These are phyloP conservation scores for Pagetopsis macropterus DNA, from an alignment of 2,797 vertebrate species.

Conservation along the genomic window DNA sequence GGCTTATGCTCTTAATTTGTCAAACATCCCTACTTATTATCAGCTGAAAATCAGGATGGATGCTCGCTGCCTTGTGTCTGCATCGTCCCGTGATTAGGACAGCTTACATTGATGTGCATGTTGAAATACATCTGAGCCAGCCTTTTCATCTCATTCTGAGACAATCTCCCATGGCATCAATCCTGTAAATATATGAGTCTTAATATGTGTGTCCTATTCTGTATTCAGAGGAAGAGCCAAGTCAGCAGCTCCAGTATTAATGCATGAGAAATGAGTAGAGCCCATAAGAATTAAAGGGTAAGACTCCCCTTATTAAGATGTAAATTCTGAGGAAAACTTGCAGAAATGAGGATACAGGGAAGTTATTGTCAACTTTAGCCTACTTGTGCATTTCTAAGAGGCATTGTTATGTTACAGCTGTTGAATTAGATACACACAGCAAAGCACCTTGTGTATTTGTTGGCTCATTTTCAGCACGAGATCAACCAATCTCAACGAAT, in stretches of 20 bases:
- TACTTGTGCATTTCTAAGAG: constrained; percentile 80
- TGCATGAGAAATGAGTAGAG: constrained; percentile 86
- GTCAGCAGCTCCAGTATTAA: constrained; percentile 86
- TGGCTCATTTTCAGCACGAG: constrained; percentile 61
- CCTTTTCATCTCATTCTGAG: constrained; percentile 77
- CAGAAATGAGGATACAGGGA: constrained; percentile 80
- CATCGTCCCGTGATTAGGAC: constrained; percentile 64
- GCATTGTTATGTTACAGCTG: constrained; percentile 70
- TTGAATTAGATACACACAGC: constrained; percentile 69
- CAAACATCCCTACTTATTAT: constrained; percentile 68
- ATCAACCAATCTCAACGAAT: constrained; percentile 65
- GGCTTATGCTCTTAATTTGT: constrained; percentile 68
- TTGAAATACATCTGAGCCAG: constrained; percentile 74
- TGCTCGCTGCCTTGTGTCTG: constrained; percentile 51
- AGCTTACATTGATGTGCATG: constrained; percentile 69
- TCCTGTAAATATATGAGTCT: constrained; percentile 85
- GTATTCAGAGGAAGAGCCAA: constrained; percentile 83
- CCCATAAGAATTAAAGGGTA: constrained; percentile 85
- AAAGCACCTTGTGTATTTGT: constrained; percentile 61
- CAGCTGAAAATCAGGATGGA: constrained; percentile 54
- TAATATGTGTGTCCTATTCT: constrained; percentile 85
- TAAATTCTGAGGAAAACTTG: constrained; percentile 81
- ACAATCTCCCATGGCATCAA: constrained; percentile 82
- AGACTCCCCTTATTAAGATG: constrained; percentile 86
- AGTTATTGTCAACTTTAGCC: constrained; percentile 82